These are phyloP conservation scores for Equus przewalskii DNA, from an alignment of 2,113 vertebrate genomes.

Conservation along the genomic window DNA sequence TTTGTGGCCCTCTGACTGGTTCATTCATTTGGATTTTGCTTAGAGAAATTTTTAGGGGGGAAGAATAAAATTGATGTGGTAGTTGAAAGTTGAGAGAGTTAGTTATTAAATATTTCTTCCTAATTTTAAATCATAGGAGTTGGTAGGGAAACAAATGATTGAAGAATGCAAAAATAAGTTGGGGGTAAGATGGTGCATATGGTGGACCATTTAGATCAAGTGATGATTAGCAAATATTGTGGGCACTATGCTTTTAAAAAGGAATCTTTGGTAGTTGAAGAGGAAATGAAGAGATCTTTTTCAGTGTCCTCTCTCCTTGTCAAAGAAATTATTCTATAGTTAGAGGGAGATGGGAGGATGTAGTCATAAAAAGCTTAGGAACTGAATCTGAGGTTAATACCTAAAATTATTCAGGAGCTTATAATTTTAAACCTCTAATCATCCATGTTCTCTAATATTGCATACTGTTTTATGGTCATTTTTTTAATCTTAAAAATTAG, in stretches of 20 bases:
- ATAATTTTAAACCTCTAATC: neutral
- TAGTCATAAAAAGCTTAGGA: neutral
- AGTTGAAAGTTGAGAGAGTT: neutral
- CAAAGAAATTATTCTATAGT: neutral
- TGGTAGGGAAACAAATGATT: neutral
- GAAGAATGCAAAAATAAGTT: neutral
- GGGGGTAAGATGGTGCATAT: neutral
- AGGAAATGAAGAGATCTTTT: conserved; percentile 13
- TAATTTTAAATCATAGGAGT: neutral
- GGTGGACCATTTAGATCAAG: neutral
- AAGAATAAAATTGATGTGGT: neutral
- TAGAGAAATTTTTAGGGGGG: neutral
- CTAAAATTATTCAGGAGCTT: neutral
- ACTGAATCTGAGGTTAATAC: neutral
- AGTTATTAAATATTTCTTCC: conserved; percentile 4
- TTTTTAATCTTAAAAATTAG: conserved; percentile 14
- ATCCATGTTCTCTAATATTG: neutral
- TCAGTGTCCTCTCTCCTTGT: neutral
- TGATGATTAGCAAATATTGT: neutral
- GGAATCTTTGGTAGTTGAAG: neutral
- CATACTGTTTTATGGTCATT: neutral
- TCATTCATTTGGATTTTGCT: conserved; percentile 38
- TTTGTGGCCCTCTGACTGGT: neutral
- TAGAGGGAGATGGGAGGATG: neutral
- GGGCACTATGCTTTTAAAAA: neutral